A percentile compares a stretch with the other conserved stretches of the same genome.
Evolutionary conservation across 2,888 invertebrate species (phyloP).

Genomic region (Scaptomyza caliginosa): DNA sequence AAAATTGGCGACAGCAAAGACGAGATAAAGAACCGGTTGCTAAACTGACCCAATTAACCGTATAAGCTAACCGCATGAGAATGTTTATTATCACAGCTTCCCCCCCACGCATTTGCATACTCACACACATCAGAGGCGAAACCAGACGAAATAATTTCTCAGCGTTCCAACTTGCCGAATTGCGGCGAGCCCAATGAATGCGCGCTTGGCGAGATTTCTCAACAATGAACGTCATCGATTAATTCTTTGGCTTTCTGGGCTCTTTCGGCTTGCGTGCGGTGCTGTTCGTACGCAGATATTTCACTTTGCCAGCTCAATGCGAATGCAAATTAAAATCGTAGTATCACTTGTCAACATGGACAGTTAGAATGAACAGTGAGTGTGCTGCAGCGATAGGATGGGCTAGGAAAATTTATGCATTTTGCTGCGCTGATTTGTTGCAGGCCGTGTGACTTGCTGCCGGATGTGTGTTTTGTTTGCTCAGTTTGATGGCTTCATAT

Average conservation of each 20-base stretch:
- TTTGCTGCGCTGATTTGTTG: conserved; percentile 59
- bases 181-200: not conserved
- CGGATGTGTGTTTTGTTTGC: not conserved
- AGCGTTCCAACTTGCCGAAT: conserved; percentile 10
- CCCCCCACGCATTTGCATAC: not conserved
- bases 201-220: conserved; percentile 6
- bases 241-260: not conserved
- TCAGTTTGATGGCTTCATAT: conserved; percentile 28
- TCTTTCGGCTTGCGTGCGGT: not conserved
- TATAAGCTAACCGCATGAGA: conserved; percentile 29
- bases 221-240: conserved; percentile 28
- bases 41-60: conserved; percentile 37
- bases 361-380: not conserved
- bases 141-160: conserved; percentile 35
- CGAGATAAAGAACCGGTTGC: conserved; percentile 40
- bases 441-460: conserved; percentile 14
- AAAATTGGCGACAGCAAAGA: not conserved
- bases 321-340: conserved; percentile 34
- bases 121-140: conserved; percentile 4
- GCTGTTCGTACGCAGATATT: conserved; percentile 5
- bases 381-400: not conserved
- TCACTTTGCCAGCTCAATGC: conserved; percentile 26
- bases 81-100: conserved; percentile 19
- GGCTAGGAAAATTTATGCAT: conserved; percentile 51
- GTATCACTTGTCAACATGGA: conserved; percentile 25